These are phyloP conservation scores for Campylorhamphus procurvoides DNA, from an alignment of 2,113 vertebrate species.

Conservation along the genomic window DNA sequence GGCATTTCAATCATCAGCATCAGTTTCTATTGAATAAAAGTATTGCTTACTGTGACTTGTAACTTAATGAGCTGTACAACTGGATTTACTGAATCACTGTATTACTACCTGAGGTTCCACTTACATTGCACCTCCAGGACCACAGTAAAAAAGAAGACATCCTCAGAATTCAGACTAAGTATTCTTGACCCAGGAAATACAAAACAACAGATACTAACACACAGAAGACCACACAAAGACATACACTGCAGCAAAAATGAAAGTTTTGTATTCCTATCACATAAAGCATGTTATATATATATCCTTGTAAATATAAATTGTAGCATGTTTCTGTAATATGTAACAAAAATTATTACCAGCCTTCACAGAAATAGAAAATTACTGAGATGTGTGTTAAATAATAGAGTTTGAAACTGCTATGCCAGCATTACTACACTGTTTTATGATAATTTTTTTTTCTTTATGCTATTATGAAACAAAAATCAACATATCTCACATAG, in stretches of 20 bases:
- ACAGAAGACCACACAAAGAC: neutral
- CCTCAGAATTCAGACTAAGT: neutral
- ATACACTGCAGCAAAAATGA: neutral
- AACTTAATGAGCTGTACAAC: neutral
- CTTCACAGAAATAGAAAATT: neutral
- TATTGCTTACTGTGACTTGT: neutral
- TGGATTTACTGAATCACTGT: neutral
- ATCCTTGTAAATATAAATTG: neutral
- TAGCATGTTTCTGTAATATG: neutral
- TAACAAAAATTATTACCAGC: neutral
- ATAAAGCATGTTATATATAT: neutral
- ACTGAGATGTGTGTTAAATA: neutral
- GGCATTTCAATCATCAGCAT: neutral
- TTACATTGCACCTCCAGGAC: neutral
- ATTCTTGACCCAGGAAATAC: neutral
- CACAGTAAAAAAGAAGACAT: neutral
- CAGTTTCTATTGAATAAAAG: neutral
- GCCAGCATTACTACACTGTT: neutral
- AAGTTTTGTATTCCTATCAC: neutral
- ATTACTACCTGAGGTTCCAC: neutral
- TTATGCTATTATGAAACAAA: neutral
- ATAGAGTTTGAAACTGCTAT: neutral
- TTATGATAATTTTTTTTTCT: fast-evolving
- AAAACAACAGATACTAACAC: neutral
- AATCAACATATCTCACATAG: neutral